Base-by-base conservation (phyloP, 2,113 vertebrate genomes). In the Osmerus mordax region DNA sequence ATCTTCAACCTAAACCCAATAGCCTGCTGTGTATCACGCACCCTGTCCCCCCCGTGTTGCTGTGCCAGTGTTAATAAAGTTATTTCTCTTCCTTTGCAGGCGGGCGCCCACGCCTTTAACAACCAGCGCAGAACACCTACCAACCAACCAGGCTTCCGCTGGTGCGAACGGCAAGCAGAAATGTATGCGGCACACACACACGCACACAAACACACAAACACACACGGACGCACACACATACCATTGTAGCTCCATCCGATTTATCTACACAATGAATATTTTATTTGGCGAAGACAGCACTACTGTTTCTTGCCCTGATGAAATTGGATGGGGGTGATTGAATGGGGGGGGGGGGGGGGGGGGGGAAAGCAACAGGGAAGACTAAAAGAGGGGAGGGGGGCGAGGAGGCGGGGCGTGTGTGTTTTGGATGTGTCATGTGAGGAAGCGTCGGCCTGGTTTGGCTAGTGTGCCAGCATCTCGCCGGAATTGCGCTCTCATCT, bases 221-320 rank as follows among this genome's bases (percentile, higher is more conserved):
- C 56, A 58, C 13, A 58, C 32, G 32, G 1, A 54, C 3, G 53
- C 59, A 65, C 13, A 51, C 29, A 47, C 32, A 29, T 66, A 72
- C 70, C 77, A 83, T 87, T 82, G 82, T 80, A 73, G 78, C 80
- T 69, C 75, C 74, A 23, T 75, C 74, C 18, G 71, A 85, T 87
- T 85, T 68, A 85, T 86, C 84, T 88, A 77, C 18, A 67, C 81
- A 67, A 88, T 89, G 84, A 88, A 88, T 89, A 86, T 89, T 90
- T 92, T 74, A 87, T 23, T 88, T 58, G 6, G 75, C 80, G 52
- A 76, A 12, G 3, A 74, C 70, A 67, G 83, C 76, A 7, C 47
- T 41, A 79, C 77, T 72, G 32, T 84, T 87, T 82, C 87, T 87
- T 84, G 87, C 79, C 76, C 60, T 84, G 81, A 80, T 84, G 82